Conservation (phyloP, 2,797 vertebrate species). For the Sternotherus odoratus region DNA sequence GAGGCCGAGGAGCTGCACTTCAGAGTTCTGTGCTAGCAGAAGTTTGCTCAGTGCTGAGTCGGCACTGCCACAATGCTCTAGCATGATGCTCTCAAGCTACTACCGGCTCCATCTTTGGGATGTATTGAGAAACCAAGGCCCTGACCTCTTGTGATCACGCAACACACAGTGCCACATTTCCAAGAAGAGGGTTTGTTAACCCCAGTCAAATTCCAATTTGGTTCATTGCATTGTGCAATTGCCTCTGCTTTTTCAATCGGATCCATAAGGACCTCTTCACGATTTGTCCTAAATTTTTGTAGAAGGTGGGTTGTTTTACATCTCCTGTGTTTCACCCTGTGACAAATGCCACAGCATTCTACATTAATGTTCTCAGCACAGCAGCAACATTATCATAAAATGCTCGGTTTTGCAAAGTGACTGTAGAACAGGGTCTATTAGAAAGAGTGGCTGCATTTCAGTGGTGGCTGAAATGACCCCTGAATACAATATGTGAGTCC, state of each 20-base stretch:
- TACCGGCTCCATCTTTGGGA: conserved; percentile 17
- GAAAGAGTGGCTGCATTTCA: neutral
- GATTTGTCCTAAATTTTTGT: neutral
- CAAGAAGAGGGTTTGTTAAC: conserved; percentile 32
- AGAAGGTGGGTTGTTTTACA: neutral
- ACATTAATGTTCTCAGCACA: neutral
- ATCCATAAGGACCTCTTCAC: neutral
- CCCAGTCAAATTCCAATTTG: neutral
- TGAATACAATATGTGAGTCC: neutral
- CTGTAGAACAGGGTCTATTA: neutral
- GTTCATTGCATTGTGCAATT: neutral
- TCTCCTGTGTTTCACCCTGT: neutral
- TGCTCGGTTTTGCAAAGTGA: neutral
- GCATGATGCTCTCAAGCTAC: conserved; percentile 5
- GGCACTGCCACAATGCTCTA: conserved; percentile 11
- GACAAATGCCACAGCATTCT: neutral
- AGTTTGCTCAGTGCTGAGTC: conserved; percentile 34
- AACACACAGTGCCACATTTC: conserved; percentile 41
- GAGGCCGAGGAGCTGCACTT: neutral
- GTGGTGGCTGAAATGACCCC: neutral
- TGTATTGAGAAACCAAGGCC: conserved; percentile 41
- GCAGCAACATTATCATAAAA: neutral
- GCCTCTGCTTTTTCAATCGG: neutral
- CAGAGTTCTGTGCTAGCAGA: conserved; percentile 31
- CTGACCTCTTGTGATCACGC: conserved; percentile 72